Evolutionary conservation across 2,113 vertebrate species (phyloP).

Genomic region (Hystrix brachyura): DNA sequence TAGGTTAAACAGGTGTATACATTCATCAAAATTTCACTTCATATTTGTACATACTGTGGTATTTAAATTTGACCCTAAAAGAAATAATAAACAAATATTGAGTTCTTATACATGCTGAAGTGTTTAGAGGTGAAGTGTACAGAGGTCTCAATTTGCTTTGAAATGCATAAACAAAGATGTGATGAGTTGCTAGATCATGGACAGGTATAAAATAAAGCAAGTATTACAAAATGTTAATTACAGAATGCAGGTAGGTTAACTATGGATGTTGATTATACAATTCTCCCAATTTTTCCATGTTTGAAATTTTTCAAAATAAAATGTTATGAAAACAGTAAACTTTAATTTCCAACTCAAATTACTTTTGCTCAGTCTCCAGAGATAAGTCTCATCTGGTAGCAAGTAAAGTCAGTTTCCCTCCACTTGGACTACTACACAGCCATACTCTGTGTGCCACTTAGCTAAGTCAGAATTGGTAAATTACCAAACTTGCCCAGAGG

Average conservation of each 20-base stretch:
- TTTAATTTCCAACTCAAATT: conserved; percentile 60
- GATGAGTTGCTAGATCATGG: neutral
- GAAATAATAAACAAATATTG: conserved; percentile 62
- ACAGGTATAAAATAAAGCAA: conserved; percentile 34
- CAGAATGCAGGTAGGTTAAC: conserved; percentile 36
- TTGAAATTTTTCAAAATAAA: conserved; percentile 65
- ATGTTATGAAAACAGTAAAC: conserved; percentile 59
- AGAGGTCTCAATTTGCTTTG: conserved; percentile 62
- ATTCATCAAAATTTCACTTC: conserved; percentile 57
- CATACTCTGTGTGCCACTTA: conserved; percentile 32
- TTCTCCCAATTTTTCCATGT: conserved; percentile 27
- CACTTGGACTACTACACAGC: neutral
- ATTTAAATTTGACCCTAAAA: conserved; percentile 63
- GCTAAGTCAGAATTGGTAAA: conserved; percentile 44
- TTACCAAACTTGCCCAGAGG: neutral
- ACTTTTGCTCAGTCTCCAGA: conserved; percentile 42
- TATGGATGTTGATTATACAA: neutral
- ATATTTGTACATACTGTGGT: neutral
- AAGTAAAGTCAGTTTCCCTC: conserved; percentile 38
- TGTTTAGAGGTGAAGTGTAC: conserved; percentile 31
- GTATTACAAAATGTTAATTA: conserved; percentile 21
- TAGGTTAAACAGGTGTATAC: conserved; percentile 14
- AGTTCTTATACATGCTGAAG: conserved; percentile 7
- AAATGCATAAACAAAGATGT: conserved; percentile 60
- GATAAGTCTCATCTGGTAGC: neutral